phyloP scores from a whole-genome alignment of 2,797 vertebrate species.

The Limnodromus scolopaceus region DNA sequence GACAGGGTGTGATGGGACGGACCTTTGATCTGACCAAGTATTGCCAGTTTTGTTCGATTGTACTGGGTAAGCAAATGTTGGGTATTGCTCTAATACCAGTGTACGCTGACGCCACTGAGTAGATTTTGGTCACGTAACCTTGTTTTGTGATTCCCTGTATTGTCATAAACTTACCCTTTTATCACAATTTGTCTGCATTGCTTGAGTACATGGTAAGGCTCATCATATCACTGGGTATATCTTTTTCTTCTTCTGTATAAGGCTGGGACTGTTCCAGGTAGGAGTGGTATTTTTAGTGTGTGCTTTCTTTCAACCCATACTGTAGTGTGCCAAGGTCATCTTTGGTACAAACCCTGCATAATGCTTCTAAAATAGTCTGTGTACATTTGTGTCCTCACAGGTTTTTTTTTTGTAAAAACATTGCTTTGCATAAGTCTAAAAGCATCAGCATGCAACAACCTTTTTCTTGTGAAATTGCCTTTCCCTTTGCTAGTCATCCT shows the following conservation, averaged over 20 bases:
- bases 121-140: background rate
- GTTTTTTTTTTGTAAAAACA: background rate
- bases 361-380: background rate
- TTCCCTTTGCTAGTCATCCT: conserved; percentile 6
- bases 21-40: background rate
- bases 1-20: background rate
- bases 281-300: background rate
- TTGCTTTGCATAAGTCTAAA: background rate
- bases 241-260: background rate
- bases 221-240: background rate
- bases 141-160: background rate
- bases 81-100: background rate
- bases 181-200: background rate
- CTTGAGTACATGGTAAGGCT: background rate
- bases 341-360: background rate
- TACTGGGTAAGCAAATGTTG: background rate
- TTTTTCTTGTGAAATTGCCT: conserved; percentile 15
- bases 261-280: background rate
- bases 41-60: background rate
- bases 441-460: conserved; percentile 13
- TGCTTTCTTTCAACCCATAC: background rate
- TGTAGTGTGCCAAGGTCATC: background rate
- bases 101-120: background rate
- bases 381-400: background rate
- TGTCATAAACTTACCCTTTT: background rate